Evolutionary conservation across 2,113 vertebrate species (phyloP), one percentile per base, ranked within the genome.

Genomic region (Peromyscus leucopus): DNA sequence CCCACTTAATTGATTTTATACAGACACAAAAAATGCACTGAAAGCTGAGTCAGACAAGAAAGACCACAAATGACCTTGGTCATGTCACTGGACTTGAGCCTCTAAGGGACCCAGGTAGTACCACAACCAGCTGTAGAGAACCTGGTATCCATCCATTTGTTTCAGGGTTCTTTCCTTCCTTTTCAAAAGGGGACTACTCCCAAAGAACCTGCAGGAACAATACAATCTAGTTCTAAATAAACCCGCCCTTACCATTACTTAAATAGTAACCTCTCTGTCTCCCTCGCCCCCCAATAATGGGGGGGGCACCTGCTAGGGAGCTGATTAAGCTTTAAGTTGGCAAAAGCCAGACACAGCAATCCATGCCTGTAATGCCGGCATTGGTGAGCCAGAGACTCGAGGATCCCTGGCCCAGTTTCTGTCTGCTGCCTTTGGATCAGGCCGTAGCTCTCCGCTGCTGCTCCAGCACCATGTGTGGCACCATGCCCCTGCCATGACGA

Each of bases 1-100:
- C 39, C 36, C 69, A 90, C 46, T 69, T 90, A 46, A 95, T 51
- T 72, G 80, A 93, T 90, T 86, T 87, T 46, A 89, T 17, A 95
- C 12, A 87, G 36, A 92, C 21, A 28, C 9, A 57, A 75, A 80
- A 93, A 84, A 48, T n/a, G 33, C 57, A 33, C 13, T 95, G 74
- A 84, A 85, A 84, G 83, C 33, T 71, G 3, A 89, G 91, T 13
- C 8, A 91, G 65, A 67, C 33, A 93, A 82, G 0, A 88, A 24
- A 63, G 79, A 71, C 65, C 26, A 65, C 78, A 21, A 92, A 55
- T 48, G 57, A 51, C 3, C 4, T 36, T 36, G 12, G 15, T 61
- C 55, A 75, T 0, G 69, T 76, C 57, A 85, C 19, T 63, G 42
- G 36, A 63, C 39, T 21, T 74, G 31, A 74, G 10, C 4, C 24